Base-by-base conservation (phyloP, 64 coral and sea anemone species). In the Montipora sp. region DNA sequence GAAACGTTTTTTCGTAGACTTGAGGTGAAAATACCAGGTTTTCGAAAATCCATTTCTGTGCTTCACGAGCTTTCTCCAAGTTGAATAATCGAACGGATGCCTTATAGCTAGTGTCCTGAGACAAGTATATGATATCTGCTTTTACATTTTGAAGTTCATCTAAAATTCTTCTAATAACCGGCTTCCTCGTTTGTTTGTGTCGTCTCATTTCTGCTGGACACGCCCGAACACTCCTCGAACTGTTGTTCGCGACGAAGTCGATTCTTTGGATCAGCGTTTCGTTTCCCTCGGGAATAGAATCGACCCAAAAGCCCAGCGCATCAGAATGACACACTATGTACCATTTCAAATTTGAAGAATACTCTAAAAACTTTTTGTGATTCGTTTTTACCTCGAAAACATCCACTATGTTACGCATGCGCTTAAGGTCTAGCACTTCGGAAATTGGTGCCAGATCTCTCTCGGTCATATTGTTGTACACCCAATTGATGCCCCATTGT, bases 281-380 rank as follows among this genome's bases (percentile, higher is more conserved):
- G 59, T 78, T 80, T 71, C 27, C 67, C n/a, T 36, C 20, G 4
- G 89, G 89, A 78, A 90, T 57, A 9, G 20, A 9, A 53, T 90
- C 89, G n/a, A 90, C 75, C 89, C 89, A 90, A 67, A 90, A 90
- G 18, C 89, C 89, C 18, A 80, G 7, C 1, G 89, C 89, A 80
- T 90, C 79, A 3, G 75, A 80, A 43, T 90, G 89, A 10, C 89
- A 90, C 0, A 90, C 89, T n/a, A 22, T 22, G 66, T 72, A 48
- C 89, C 89, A 90, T 47, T 78, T 80, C 24, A 80, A 90, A 80
- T 90, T 45, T 14, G 89, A 70, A 79, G 81, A 90, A 21, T 50
- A 19, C 8, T 51, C 23, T 16, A 55, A 67, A n/a, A 90, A 90
- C 46, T 70, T 46, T 72, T 36, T 80, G 77, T 90, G 89, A 22